Evolutionary conservation across 2,113 vertebrate genomes (phyloP).

Genomic region (Bolborhynchus lineola): DNA sequence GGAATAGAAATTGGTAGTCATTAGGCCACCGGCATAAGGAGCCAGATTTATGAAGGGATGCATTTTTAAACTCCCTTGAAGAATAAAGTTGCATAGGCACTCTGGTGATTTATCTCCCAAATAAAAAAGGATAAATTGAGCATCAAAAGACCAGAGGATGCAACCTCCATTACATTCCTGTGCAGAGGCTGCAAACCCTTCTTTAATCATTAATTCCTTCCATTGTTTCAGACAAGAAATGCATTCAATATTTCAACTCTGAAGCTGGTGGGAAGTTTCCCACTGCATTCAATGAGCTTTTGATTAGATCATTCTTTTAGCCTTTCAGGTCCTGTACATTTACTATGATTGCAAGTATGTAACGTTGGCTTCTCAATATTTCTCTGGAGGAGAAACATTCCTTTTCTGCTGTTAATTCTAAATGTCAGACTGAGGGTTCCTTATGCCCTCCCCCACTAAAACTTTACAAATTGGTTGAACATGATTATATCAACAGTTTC

Average conservation of each 20-base stretch:
- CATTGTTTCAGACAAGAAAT: not conserved
- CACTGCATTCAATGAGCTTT: not conserved
- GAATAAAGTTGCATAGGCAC: not conserved
- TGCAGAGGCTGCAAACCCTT: not conserved
- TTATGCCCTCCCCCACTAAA: not conserved
- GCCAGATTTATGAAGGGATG: not conserved
- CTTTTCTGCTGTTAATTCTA: not conserved
- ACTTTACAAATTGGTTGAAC: not conserved
- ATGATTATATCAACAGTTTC: slow-evolving; percentile 19
- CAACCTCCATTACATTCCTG: not conserved
- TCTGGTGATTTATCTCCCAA: not conserved
- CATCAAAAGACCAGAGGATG: not conserved
- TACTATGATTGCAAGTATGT: not conserved
- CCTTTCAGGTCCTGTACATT: not conserved
- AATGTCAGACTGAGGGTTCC: not conserved
- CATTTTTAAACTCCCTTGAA: not conserved
- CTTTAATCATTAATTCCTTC: not conserved
- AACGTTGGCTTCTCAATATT: not conserved
- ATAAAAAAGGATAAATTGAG: not conserved
- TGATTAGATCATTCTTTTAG: not conserved
- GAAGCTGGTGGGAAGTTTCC: not conserved
- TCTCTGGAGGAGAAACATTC: not conserved
- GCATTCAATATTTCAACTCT: not conserved
- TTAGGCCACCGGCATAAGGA: not conserved
- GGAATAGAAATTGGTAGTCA: not conserved